These are phyloP conservation scores for Dromius quadrimaculatus DNA, from an alignment of 2,888 invertebrate species.

Conservation along the genomic window DNA sequence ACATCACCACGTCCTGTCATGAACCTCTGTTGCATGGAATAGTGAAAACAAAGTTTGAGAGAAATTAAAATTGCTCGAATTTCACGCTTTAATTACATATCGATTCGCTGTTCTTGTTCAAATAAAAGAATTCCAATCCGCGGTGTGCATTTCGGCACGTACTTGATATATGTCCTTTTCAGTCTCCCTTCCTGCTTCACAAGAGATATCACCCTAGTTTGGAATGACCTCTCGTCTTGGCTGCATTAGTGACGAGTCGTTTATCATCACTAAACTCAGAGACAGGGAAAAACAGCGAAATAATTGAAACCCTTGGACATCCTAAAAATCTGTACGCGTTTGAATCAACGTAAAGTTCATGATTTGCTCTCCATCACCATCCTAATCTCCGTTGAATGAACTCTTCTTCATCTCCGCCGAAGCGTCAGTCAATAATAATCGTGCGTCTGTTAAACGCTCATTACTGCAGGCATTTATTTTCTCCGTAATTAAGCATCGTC, in stretches of 20 bases:
- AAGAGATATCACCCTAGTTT: slow-evolving; percentile 43
- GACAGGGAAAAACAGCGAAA: not conserved
- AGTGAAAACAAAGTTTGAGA: too few species aligned
- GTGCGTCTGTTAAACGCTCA: slow-evolving; percentile 51
- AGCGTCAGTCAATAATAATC: slow-evolving; percentile 48
- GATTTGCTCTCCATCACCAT: not conserved
- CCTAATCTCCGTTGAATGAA: slow-evolving; percentile 9
- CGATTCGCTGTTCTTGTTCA: slow-evolving; percentile 25
- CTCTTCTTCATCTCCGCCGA: not conserved
- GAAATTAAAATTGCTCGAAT: too few species aligned
- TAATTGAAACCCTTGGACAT: not conserved
- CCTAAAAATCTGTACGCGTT: not conserved
- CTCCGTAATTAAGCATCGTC: slow-evolving; percentile 65
- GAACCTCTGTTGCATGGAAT: too few species aligned
- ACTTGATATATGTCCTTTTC: slow-evolving; percentile 42
- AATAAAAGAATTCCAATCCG: slow-evolving; percentile 46
- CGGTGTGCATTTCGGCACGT: slow-evolving; percentile 48
- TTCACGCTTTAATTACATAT: slow-evolving; percentile 44
- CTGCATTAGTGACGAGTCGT: slow-evolving; percentile 41
- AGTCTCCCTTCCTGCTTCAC: slow-evolving; percentile 24
- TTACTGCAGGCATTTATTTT: slow-evolving; percentile 63
- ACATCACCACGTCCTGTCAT: slow-evolving; percentile 8
- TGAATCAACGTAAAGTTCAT: not conserved
- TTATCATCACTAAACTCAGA: slow-evolving; percentile 29
- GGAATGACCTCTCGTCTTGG: slow-evolving; percentile 32